These are phyloP conservation scores for Petrocephalus zakoni DNA, from an alignment of 2,113 vertebrate species.

Conservation along the genomic window DNA sequence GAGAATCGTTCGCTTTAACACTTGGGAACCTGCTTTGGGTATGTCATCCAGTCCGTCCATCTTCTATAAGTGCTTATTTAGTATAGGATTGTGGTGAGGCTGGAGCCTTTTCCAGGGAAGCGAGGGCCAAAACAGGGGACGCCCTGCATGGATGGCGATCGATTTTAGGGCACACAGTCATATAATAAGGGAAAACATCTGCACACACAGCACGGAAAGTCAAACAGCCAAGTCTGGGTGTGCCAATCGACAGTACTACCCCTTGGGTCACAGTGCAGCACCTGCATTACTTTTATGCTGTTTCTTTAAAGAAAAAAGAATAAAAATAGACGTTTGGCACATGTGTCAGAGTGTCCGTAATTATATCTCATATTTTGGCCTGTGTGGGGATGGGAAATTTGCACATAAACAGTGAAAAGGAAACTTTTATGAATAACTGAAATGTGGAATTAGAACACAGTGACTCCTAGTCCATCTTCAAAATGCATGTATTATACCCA, in stretches of 20 bases:
- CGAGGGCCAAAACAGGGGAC: neutral
- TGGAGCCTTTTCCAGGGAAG: neutral
- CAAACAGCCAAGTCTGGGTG: neutral
- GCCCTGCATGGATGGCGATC: neutral
- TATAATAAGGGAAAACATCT: neutral
- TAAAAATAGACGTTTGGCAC: neutral
- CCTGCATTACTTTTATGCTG: neutral
- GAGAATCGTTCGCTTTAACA: neutral
- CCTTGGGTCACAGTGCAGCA: neutral
- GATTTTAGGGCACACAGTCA: neutral
- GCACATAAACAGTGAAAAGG: neutral
- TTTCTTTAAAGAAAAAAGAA: neutral
- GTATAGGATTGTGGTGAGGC: neutral
- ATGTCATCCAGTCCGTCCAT: neutral
- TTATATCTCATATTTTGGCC: neutral
- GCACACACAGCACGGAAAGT: neutral
- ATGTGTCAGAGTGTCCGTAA: neutral
- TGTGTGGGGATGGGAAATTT: neutral
- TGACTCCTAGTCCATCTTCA: neutral
- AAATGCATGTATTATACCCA: neutral
- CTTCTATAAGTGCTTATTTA: neutral
- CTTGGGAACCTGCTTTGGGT: neutral
- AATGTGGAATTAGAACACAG: neutral
- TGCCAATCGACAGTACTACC: neutral
- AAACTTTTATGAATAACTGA: neutral